These are phyloP conservation scores for Mesoclemmys tuberculata DNA, from an alignment of 2,113 vertebrate species.

Conservation along the genomic window DNA sequence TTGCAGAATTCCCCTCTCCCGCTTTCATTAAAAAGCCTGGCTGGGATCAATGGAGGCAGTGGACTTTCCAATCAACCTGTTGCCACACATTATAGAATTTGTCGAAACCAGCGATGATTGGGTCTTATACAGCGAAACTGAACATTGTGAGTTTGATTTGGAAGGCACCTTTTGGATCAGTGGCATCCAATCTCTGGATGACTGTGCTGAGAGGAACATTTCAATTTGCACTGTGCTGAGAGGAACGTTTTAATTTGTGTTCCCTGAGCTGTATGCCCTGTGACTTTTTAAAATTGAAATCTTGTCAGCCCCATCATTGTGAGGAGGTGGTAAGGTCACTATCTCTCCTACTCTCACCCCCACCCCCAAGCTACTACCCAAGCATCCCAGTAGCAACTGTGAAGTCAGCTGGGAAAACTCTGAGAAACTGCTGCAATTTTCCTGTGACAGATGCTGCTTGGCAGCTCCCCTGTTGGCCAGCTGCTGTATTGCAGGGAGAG, in stretches of 20 bases:
- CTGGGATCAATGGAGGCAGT: not conserved
- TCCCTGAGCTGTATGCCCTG: not conserved
- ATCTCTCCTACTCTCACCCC: not conserved
- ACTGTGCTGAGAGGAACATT: not conserved
- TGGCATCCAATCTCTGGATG: not conserved
- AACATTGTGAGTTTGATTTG: not conserved
- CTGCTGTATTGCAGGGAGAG: not conserved
- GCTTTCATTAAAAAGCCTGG: not conserved
- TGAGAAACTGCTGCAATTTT: not conserved
- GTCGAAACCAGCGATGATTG: not conserved
- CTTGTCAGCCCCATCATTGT: not conserved
- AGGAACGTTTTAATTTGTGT: not conserved
- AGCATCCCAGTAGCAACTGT: not conserved
- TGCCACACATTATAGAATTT: not conserved
- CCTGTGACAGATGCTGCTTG: not conserved
- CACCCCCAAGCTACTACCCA: not conserved
- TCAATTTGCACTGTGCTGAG: not conserved
- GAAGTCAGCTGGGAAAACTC: not conserved
- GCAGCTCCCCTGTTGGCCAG: not conserved
- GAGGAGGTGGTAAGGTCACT: not conserved
- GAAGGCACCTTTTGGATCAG: not conserved
- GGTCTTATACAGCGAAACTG: not conserved
- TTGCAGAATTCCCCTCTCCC: not conserved
- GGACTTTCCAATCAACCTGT: not conserved
- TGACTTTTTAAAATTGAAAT: not conserved